Evolutionary conservation across 1,140 invertebrate species (phyloP), one percentile per base, ranked within the genome.

Genomic region (Lordiphosa clarofinis): DNA sequence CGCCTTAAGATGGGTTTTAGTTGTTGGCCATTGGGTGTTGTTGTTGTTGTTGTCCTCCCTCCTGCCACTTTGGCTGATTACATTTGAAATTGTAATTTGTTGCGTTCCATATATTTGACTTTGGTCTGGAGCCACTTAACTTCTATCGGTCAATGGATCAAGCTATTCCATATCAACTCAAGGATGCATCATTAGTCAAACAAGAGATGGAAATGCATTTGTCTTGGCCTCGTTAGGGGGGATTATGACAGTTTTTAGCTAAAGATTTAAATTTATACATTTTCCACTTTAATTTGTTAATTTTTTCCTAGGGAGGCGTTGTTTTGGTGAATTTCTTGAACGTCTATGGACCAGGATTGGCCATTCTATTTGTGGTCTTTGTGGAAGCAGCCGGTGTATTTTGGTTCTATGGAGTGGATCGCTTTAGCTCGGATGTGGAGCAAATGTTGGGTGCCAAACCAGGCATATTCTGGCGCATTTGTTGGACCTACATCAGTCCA

Each of bases 271-370:
- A 19, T 2, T 19, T 3, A 3, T 19, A 1, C 19, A 19, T 19
- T 19, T 19, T 3, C 19, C 19, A 24, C 21, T 24, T 11, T 43
- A 6, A 24, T 13, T 43, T 12, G 2, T 33, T 11, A 4, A 0
- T 7, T 9, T 39, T 1, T 15, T 56, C 61, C 33, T 60, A 93
- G 93, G 97, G 97, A 43, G 98, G 98, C 1, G 96, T 97, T 58
- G 98, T 98, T 88, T 93, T 99, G 73, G 97, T 99, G 42, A 96
- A 97, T 81, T 91, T 99, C 60, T 91, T 99, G 82, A 98, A 99
- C 89, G 94, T 95, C 28, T 99, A 98, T 89, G 97, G 97, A 4
- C 97, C 97, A 6, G 97, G 97, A 0, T 94, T 98, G 81, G 98
- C 98, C 11, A 98, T 99, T 81, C 90, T 99, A 13, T 96, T 99